Conservation (phyloP, 2,888 invertebrate species). For the Hirtodrosophila histrioides region DNA sequence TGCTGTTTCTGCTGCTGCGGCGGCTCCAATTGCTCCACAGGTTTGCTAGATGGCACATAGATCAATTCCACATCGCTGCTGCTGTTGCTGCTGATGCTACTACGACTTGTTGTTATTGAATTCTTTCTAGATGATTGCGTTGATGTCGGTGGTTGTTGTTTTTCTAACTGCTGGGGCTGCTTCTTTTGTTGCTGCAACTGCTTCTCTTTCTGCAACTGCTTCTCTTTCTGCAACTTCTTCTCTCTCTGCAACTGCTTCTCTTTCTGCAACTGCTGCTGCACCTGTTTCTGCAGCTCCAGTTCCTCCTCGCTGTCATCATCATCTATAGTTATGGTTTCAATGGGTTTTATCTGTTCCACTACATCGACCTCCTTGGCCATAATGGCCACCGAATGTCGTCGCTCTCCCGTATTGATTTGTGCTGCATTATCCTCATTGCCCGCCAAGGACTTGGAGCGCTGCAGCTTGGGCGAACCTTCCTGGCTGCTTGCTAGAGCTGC, state of each 20-base stretch:
- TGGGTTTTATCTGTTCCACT: slow-evolving; percentile 44
- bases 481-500: neutral
- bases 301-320: slow-evolving; percentile 64
- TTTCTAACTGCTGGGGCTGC: slow-evolving; percentile 1
- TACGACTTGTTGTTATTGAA: slow-evolving; percentile 44
- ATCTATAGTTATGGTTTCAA: slow-evolving; percentile 70
- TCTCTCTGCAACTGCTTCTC: neutral
- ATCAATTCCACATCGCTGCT: slow-evolving; percentile 67
- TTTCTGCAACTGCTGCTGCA: slow-evolving; percentile 7
- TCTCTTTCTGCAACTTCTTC: no score
- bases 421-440: slow-evolving; percentile 8
- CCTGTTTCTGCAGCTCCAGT: slow-evolving; percentile 6
- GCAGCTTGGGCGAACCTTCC: slow-evolving; percentile 35
- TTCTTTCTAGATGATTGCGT: slow-evolving; percentile 35
- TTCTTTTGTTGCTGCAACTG: neutral
- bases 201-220: no score
- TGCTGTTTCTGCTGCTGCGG: neutral
- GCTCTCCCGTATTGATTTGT: slow-evolving; percentile 29
- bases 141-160: slow-evolving; percentile 1
- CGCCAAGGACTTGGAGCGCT: slow-evolving; percentile 67
- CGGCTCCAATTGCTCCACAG: neutral
- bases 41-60: slow-evolving; percentile 3
- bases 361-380: slow-evolving; percentile 71
- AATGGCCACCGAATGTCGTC: slow-evolving; percentile 65
- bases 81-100: slow-evolving; percentile 27